Base-by-base conservation (phyloP, 2,797 vertebrate genomes). In the Sebastes aleutianus region DNA sequence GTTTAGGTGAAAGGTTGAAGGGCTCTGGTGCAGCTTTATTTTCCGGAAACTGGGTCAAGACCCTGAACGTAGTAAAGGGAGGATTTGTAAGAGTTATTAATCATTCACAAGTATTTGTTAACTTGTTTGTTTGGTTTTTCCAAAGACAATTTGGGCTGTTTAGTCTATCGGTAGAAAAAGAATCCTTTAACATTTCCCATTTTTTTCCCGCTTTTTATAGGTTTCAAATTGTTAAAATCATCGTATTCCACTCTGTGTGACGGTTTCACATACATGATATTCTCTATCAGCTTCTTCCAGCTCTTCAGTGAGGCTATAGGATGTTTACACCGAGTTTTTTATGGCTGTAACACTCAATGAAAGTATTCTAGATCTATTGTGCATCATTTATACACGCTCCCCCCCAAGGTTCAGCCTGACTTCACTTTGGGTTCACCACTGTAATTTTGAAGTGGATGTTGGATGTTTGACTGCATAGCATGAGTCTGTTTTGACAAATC, bases 1-100 rank as follows among this genome's bases (percentile, higher is more conserved):
- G 86, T 80, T 34, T 64, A 86, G 74, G 78, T 83, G 32, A 88
- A 82, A 65, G 79, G 84, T 79, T 69, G 78, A 80, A 85, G 66
- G 64, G 63, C 54, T 70, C 20, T 12, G 59, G 65, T 20, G 6
- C n/a, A 24, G 22, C 29, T 58, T 56, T 34, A 70, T 53, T 75
- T 81, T 67, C 47, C 2, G 31, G 87, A 86, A 88, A 80, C 26
- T 65, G 65, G 56, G 82, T 87, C 74, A 66, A 5, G 79, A 79
- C 56, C 71, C 31, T 2, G 24, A 65, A 26, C 8, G 3, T 26
- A 3, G 39, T 24, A 73, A 71, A 70, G 27, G 16, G 29, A 63
- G 4, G 22, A 71, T 79, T 67, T 67, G 70, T 78, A 66, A 62
- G 12, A 58, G 14, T n/a, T 8, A 83, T 79, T 57, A 54, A 79